phyloP scores from a whole-genome alignment of 2,888 invertebrate genomes.

The Acrocyrtus sp. region DNA sequence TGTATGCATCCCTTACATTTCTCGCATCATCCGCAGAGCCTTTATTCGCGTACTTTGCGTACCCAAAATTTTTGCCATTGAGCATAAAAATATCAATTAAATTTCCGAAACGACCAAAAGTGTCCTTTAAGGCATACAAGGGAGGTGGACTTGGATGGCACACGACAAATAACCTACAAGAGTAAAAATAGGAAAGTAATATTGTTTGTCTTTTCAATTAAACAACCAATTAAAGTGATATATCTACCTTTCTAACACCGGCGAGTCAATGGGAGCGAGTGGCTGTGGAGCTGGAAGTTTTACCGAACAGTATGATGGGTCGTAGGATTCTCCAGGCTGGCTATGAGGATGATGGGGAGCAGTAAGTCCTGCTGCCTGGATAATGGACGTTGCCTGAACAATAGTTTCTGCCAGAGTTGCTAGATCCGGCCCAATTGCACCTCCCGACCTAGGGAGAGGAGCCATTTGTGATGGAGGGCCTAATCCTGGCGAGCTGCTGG shows the following conservation, averaged over 20 bases:
- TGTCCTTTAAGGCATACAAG: constrained; percentile 81
- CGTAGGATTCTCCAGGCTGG: constrained; percentile 65
- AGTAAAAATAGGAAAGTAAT: constrained; percentile 15
- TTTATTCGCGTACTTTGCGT: constrained; percentile 83
- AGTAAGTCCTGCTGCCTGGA: constrained; percentile 72
- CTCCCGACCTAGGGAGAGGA: constrained; percentile 46
- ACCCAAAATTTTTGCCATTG: constrained; percentile 90
- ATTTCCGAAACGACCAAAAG: constrained; percentile 90
- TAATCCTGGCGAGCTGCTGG: constrained; percentile 22
- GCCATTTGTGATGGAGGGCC: constrained; percentile 39
- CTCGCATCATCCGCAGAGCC: constrained; percentile 83
- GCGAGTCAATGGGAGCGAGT: constrained; percentile 67
- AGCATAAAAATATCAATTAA: constrained; percentile 90
- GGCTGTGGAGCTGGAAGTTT: constrained; percentile 77
- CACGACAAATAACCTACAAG: constrained; percentile 69
- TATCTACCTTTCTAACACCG: constrained; percentile 67
- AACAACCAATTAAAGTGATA: background rate
- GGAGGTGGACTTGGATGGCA: constrained; percentile 77
- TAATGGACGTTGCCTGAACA: constrained; percentile 80
- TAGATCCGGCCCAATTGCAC: constrained; percentile 67
- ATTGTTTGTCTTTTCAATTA: too few relatives aligned
- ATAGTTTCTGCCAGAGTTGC: constrained; percentile 78
- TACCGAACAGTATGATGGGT: constrained; percentile 70
- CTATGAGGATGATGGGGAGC: constrained; percentile 56
- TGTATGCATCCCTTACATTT: constrained; percentile 68